phyloP scores from a whole-genome alignment of 2,797 vertebrate species.

The Numenius phaeopus region DNA sequence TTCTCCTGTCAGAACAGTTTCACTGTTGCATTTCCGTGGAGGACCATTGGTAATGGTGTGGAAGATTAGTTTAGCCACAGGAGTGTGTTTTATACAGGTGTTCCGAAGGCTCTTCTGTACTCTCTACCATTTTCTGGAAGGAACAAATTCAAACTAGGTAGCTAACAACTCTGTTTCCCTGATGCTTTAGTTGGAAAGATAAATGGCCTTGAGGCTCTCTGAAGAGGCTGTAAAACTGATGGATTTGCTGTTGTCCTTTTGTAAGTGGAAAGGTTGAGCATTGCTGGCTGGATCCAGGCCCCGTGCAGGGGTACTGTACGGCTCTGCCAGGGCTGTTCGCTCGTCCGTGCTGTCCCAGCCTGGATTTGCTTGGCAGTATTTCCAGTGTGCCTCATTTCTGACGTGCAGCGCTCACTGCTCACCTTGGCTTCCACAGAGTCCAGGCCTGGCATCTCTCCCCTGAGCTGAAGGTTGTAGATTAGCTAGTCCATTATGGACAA shows the following conservation, averaged over 20 bases:
- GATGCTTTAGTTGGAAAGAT: background rate
- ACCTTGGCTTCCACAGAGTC: background rate
- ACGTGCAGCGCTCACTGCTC: background rate
- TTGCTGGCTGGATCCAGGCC: constrained; percentile 7
- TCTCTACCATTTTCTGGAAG: constrained; percentile 22
- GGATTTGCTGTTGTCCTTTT: background rate
- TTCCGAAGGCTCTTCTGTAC: constrained; percentile 36
- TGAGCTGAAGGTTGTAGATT: background rate
- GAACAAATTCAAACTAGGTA: constrained; percentile 7
- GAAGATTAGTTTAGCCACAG: constrained; percentile 26
- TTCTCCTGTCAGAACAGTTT: background rate
- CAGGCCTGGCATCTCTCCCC: background rate
- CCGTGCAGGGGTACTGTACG: background rate
- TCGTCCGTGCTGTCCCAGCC: background rate
- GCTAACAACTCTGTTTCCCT: constrained; percentile 1
- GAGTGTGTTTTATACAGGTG: background rate
- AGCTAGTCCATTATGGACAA: background rate
- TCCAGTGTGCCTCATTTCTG: background rate
- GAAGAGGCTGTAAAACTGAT: background rate
- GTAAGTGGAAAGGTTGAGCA: constrained; percentile 6
- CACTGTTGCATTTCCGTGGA: background rate
- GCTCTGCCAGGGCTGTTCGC: background rate
- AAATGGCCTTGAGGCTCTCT: background rate
- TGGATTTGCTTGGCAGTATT: background rate
- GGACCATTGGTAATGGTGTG: background rate